Conservation (phyloP, 2,888 invertebrate species). For the Drosophila aldrichi region DNA sequence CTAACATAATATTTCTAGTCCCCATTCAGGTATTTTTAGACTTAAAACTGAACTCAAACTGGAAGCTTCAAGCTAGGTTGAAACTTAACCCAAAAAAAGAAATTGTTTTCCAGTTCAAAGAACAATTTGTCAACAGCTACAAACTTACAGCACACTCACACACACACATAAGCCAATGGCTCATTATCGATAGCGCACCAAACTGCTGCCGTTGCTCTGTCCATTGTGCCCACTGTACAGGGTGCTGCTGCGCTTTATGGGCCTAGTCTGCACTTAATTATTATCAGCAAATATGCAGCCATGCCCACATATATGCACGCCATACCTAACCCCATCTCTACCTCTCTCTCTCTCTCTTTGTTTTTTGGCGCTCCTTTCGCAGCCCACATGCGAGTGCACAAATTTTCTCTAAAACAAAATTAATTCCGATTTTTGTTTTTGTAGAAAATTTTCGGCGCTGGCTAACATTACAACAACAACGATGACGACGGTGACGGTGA, state of each 20-base stretch:
- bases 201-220: slow-evolving; percentile 34
- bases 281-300: slow-evolving; percentile 84
- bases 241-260: slow-evolving; percentile 64
- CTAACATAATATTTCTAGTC: no score
- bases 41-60: neutral
- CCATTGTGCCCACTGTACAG: slow-evolving; percentile 41
- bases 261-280: slow-evolving; percentile 83
- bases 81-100: slow-evolving; percentile 25
- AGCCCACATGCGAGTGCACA: slow-evolving; percentile 69
- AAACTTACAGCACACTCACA: neutral
- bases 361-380: slow-evolving; percentile 12
- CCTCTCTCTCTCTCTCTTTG: neutral
- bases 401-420: slow-evolving; percentile 85
- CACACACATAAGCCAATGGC: slow-evolving; percentile 51
- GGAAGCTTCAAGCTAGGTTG: neutral
- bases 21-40: neutral
- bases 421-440: slow-evolving; percentile 84
- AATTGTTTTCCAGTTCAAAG: slow-evolving; percentile 41
- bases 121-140: slow-evolving; percentile 31
- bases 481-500: slow-evolving; percentile 14
- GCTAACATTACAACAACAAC: slow-evolving; percentile 67
- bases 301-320: slow-evolving; percentile 16
- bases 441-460: slow-evolving; percentile 78
- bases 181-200: slow-evolving; percentile 77
- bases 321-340: neutral